Evolutionary conservation across 2,797 vertebrate species (phyloP), one percentile per base, ranked within the genome.

Genomic region (Helicolenus hilgendorfi): DNA sequence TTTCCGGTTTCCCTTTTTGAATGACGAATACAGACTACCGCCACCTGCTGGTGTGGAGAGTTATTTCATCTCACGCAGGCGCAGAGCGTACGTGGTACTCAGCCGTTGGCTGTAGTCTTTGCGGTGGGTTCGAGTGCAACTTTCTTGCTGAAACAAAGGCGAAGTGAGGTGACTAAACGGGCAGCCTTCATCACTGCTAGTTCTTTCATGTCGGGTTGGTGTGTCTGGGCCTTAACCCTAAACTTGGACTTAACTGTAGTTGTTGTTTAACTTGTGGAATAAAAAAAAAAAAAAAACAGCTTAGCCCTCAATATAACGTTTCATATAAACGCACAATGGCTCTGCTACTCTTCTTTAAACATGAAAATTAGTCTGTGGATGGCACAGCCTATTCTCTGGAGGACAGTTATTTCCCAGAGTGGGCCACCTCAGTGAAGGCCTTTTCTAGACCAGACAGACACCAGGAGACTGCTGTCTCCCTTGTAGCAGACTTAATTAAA

Each of bases 401-500:
- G 83, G 81, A 41, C n/a, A 60, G 29, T 58, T 24, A 73, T 59
- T 81, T 93, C 88, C 79, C 79, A 85, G 35, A 60, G 77, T 56
- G 74, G 60, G 63, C 75, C 65, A 91, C 83, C 84, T 85, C 77
- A 69, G 72, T 0, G 11, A 72, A 82, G 60, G 64, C 64, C 59
- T 60, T 82, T 77, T 84, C 80, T 71, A 72, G 63, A 60, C 65
- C 72, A 91, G 77, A 84, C 73, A 79, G 45, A 49, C 45, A 49
- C 70, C 74, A 10, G 77, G 84, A 85, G 74, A 81, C 62, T 22
- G 22, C 59, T 3, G 58, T 78, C 69, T 89, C 65, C 15, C 20
- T 79, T 35, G 31, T 13, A 72, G 73, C 70, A 87, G 81, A 81
- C 83, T 90, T 92, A 92, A 91, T 87, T 89, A 87, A 91, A 91